Evolutionary conservation across 92 coral and sea anemone genomes (phyloP).

Genomic region (Blastomussa wellsi): DNA sequence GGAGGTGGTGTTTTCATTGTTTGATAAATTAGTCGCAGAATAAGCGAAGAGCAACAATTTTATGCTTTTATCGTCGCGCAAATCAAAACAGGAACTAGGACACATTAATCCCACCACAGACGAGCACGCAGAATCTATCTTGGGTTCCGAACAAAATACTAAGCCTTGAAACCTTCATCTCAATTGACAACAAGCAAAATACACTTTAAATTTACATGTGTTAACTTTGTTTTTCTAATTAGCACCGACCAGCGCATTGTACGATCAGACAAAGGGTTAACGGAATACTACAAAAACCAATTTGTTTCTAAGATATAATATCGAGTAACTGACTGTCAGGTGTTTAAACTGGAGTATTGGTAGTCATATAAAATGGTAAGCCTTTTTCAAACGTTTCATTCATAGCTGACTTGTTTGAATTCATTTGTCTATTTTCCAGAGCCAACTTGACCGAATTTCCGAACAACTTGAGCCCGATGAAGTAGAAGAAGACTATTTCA

Average conservation of each 20-base stretch:
- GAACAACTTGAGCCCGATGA: slow-evolving; percentile 91
- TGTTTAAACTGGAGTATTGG: neutral
- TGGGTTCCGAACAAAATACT: neutral
- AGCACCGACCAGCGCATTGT: neutral
- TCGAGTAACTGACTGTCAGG: too few species aligned
- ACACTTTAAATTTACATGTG: neutral
- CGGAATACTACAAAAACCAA: neutral
- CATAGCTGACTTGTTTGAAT: neutral
- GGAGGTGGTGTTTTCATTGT: neutral
- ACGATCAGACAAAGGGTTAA: neutral
- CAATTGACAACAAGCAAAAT: neutral
- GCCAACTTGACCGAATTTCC: slow-evolving; percentile 69
- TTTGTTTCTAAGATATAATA: neutral
- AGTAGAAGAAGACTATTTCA: slow-evolving; percentile 92
- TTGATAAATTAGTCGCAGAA: neutral
- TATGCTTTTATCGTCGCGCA: neutral
- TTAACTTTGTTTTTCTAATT: neutral
- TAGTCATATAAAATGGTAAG: neutral
- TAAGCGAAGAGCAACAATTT: neutral
- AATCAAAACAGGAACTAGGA: neutral
- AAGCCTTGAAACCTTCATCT: neutral
- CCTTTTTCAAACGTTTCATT: neutral
- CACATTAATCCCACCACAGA: neutral
- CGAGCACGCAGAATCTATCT: neutral
- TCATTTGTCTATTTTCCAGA: slow-evolving; percentile 47